Evolutionary conservation across 2,888 invertebrate genomes (phyloP).

Genomic region (Halocaridina rubra): DNA sequence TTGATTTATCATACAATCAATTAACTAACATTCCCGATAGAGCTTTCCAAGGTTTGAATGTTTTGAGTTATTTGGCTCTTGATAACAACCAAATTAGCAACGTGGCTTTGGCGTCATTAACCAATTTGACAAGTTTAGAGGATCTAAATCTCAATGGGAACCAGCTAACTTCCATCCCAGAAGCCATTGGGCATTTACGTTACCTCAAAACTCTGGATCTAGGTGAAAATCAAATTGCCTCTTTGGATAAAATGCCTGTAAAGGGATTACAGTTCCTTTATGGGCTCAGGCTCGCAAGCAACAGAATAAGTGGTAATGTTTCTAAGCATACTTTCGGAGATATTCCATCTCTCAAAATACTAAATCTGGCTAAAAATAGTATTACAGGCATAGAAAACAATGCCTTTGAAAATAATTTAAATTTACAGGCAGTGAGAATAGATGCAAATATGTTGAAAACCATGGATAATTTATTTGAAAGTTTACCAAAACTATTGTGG

Average conservation of each 20-base stretch:
- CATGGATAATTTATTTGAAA: slow-evolving; percentile 82
- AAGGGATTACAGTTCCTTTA: slow-evolving; percentile 83
- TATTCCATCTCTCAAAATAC: slow-evolving; percentile 81
- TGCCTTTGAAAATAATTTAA: slow-evolving; percentile 79
- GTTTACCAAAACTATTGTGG: slow-evolving; percentile 85
- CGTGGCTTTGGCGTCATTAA: slow-evolving; percentile 80
- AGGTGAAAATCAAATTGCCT: slow-evolving; percentile 85
- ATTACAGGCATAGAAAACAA: slow-evolving; percentile 83
- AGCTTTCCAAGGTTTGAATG: slow-evolving; percentile 76
- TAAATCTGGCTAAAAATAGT: slow-evolving; percentile 86
- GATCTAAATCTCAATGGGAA: slow-evolving; percentile 87
- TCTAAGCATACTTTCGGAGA: slow-evolving; percentile 83
- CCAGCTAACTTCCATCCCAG: slow-evolving; percentile 81
- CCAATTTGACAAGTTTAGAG: slow-evolving; percentile 82
- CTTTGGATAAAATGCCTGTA: slow-evolving; percentile 83
- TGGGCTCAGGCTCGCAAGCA: slow-evolving; percentile 76
- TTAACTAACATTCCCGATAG: slow-evolving; percentile 74
- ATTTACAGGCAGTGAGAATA: slow-evolving; percentile 82
- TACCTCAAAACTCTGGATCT: slow-evolving; percentile 84
- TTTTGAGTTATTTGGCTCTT: slow-evolving; percentile 76
- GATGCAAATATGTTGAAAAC: slow-evolving; percentile 85
- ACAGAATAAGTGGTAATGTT: slow-evolving; percentile 80
- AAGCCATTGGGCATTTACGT: slow-evolving; percentile 80
- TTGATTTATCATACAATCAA: slow-evolving; percentile 84
- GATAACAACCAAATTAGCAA: slow-evolving; percentile 83